A percentile compares a stretch with the other conserved stretches of the same genome.
phyloP scores from a whole-genome alignment of 2,888 invertebrate species.

The Platycheirus rosarum region DNA sequence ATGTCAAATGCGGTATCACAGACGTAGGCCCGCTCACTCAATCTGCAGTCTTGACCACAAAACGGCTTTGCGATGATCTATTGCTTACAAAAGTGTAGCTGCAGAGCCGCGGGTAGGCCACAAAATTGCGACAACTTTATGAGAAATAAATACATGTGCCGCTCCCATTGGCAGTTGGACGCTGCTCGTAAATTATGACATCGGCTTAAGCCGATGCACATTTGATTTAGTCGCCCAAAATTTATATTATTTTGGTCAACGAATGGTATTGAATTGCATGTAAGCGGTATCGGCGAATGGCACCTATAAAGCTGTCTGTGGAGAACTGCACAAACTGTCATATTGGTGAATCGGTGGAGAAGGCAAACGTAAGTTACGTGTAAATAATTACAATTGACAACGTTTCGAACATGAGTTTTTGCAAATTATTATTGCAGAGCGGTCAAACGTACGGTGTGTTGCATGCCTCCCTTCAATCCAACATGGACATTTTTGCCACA shows the following conservation, averaged over 20 bases:
- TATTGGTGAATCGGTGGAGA: conserved; percentile 12
- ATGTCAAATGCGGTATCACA: conserved; percentile 62
- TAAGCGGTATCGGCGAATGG: neutral
- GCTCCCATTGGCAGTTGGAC: conserved; percentile 50
- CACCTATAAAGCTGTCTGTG: conserved; percentile 20
- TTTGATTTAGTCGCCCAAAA: conserved; percentile 30
- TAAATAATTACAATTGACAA: conserved; percentile 73
- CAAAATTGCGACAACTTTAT: conserved; percentile 41
- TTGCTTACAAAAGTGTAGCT: conserved; percentile 13
- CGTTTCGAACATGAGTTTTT: conserved; percentile 62
- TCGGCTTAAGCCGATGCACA: conserved; percentile 46
- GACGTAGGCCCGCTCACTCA: conserved; percentile 9
- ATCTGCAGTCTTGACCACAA: conserved; percentile 6
- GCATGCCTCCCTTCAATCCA: conserved; percentile 42
- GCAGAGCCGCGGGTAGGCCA: neutral
- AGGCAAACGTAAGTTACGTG: conserved; percentile 62
- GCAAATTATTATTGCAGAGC: conserved; percentile 38
- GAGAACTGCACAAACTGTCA: conserved; percentile 35
- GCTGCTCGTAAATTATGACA: conserved; percentile 66
- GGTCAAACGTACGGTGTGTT: neutral
- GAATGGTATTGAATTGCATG: conserved; percentile 20
- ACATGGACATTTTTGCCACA: conserved; percentile 36
- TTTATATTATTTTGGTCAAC: conserved; percentile 48
- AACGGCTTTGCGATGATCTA: conserved; percentile 49
- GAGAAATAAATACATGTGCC: conserved; percentile 55